Evolutionary conservation across 2,888 invertebrate species (phyloP).

Genomic region (Drosophila merina): DNA sequence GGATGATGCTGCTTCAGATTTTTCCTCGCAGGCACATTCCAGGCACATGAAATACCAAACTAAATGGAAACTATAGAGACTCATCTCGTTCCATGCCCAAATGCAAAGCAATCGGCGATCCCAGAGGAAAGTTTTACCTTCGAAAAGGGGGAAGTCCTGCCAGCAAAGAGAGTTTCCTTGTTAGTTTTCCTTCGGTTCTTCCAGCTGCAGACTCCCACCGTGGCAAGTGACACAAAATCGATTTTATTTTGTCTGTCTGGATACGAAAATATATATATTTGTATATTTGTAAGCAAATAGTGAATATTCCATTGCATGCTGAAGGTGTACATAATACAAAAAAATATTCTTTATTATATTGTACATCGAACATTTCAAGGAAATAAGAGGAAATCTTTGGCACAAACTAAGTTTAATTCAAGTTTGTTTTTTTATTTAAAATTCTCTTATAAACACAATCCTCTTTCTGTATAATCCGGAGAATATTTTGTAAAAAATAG

Average conservation of each 20-base stretch:
- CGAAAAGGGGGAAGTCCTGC: slow-evolving; percentile 21
- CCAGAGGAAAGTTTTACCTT: slow-evolving; percentile 67
- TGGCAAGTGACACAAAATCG: slow-evolving; percentile 77
- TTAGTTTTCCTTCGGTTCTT: slow-evolving; percentile 43
- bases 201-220: slow-evolving; percentile 53
- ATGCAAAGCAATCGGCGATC: slow-evolving; percentile 67
- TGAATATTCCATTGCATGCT: neutral
- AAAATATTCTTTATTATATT: neutral
- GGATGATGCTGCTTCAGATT: slow-evolving; percentile 30
- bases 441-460: no score
- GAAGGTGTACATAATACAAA: neutral
- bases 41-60: slow-evolving; percentile 3
- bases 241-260: slow-evolving; percentile 63
- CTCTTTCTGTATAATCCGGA: no score
- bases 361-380: no score
- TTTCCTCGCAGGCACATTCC: neutral
- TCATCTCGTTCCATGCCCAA: slow-evolving; percentile 43
- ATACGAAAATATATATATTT: slow-evolving; percentile 15
- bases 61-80: slow-evolving; percentile 5
- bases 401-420: neutral
- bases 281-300: slow-evolving; percentile 12
- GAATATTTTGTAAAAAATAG: no score
- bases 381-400: no score
- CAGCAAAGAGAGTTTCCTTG: slow-evolving; percentile 27
- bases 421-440: neutral